Conservation (phyloP, 37 sponge, comb jelly and placozoan species). For the Agelas oroides region DNA sequence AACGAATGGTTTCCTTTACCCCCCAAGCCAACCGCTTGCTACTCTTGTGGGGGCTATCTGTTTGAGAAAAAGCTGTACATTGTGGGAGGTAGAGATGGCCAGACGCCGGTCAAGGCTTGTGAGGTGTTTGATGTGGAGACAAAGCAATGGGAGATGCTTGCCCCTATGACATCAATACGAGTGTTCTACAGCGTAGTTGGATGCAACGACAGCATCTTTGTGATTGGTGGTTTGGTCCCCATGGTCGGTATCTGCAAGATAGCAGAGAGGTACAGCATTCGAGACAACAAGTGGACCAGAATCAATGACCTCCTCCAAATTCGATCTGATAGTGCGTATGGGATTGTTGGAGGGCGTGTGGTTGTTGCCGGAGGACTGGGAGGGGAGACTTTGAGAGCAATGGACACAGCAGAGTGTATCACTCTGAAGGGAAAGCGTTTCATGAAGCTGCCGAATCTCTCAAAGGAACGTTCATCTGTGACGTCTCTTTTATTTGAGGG, state of each 20-base stretch:
- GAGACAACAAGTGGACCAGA: conserved; percentile 61
- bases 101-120: conserved; percentile 31
- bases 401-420: conserved; percentile 50
- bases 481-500: conserved; percentile 49
- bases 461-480: conserved; percentile 44
- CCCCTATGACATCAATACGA: conserved; percentile 37
- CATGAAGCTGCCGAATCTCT: conserved; percentile 49
- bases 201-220: conserved; percentile 55
- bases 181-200: conserved; percentile 76
- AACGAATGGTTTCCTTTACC: conserved; percentile 64
- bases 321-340: conserved; percentile 67
- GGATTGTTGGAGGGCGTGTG: conserved; percentile 60
- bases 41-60: conserved; percentile 58
- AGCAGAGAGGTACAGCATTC: conserved; percentile 70
- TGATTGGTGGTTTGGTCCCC: conserved; percentile 74
- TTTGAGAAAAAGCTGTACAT: conserved; percentile 66
- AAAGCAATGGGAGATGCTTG: conserved; percentile 75
- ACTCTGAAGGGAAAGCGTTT: conserved; percentile 32
- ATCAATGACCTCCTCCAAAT: conserved; percentile 39
- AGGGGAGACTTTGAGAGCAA: conserved; percentile 5
- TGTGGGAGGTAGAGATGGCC: conserved; percentile 63
- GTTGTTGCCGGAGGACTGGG: conserved; percentile 67
- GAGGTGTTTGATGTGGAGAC: conserved; percentile 77
- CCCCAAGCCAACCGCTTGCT: conserved; percentile 53
- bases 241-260: conserved; percentile 59